Evolutionary conservation across 2,888 invertebrate species (phyloP), one percentile per base, ranked within the genome.

Genomic region (Eupeodes latifasciatus): DNA sequence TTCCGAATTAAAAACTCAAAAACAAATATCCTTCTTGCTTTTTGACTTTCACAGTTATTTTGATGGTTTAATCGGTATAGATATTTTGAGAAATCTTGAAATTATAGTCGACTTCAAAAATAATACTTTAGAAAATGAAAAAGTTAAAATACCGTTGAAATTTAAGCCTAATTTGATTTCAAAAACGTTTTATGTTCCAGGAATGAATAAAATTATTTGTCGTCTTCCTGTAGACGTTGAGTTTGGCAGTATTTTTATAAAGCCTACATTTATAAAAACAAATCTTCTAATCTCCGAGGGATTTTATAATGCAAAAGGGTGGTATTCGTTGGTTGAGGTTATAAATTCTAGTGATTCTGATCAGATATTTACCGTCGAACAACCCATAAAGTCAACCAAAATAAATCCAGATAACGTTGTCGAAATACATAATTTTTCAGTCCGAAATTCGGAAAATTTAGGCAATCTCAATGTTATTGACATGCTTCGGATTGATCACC

Each of bases 191-290:
- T 16, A 19, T 53, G 72, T 76, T 16, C 72, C 75, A 27, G 75
- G 49, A 49, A 16, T 11, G 11, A 84, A 55, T 57, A 86, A 86
- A 83, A 61, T 81, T 16, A 49, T 89, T 34, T 64, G 64, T 12
- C 47, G 75, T 0, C 59, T 88, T 44, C 83, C 88, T n/a, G 81
- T 89, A 12, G 83, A 89, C 34, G 51, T 89, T 59, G 44, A 89
- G 40, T 72, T 44, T 19, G 85, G 88, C 0, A 72, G 74, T 59
- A 51, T 86, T 16, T 81, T 64, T 47, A 57, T 81, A 34, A 77
- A 80, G 62, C 51, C 74, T 11, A 59, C 72, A 44, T 0, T 40
- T 40, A 82, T 75, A 34, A 79, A 64, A 16, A 53, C 62, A 34
- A 14, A 74, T n/a, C 19, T 89, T 1, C 2, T 72, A 44, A 80